These are phyloP conservation scores for Neomonachus schauinslandi DNA, from an alignment of 2,113 vertebrate genomes.

Conservation along the genomic window DNA sequence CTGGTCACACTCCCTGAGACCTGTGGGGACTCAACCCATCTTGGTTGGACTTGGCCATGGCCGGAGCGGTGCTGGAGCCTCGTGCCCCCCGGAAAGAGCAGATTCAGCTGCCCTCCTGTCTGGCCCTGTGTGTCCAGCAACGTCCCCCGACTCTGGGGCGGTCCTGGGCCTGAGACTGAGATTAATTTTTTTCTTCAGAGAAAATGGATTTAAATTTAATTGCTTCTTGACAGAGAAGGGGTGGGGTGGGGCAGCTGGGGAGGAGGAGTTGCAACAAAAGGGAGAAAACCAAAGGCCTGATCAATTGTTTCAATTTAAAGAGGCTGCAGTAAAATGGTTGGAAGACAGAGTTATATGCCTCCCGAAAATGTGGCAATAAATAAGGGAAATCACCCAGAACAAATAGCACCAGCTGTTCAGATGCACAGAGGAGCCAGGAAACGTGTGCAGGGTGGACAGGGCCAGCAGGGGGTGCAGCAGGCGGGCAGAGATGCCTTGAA, in stretches of 20 bases:
- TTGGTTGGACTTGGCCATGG: too few species aligned
- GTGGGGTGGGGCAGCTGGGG: neutral
- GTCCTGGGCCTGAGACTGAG: neutral
- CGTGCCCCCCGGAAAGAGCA: rapidly evolving
- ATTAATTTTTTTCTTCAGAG: conserved; percentile 45
- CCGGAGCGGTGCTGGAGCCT: rapidly evolving
- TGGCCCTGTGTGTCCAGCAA: rapidly evolving
- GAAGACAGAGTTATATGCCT: conserved; percentile 74
- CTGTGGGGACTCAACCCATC: rapidly evolving
- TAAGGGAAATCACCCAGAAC: conserved; percentile 80
- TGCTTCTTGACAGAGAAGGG: conserved; percentile 55
- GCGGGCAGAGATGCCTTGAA: neutral
- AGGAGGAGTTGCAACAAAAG: neutral
- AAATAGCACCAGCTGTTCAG: conserved; percentile 72
- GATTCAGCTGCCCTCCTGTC: neutral
- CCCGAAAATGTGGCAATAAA: conserved; percentile 78
- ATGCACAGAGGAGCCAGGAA: neutral
- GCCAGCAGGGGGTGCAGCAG: rapidly evolving
- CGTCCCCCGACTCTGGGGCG: rapidly evolving
- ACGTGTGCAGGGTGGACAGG: neutral
- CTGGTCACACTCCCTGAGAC: rapidly evolving
- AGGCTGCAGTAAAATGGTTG: conserved; percentile 61
- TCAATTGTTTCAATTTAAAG: conserved; percentile 74
- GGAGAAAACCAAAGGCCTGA: neutral
- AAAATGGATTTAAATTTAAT: conserved; percentile 64